Conservation (phyloP, 2,797 vertebrate species). For the Glossophaga mutica region DNA sequence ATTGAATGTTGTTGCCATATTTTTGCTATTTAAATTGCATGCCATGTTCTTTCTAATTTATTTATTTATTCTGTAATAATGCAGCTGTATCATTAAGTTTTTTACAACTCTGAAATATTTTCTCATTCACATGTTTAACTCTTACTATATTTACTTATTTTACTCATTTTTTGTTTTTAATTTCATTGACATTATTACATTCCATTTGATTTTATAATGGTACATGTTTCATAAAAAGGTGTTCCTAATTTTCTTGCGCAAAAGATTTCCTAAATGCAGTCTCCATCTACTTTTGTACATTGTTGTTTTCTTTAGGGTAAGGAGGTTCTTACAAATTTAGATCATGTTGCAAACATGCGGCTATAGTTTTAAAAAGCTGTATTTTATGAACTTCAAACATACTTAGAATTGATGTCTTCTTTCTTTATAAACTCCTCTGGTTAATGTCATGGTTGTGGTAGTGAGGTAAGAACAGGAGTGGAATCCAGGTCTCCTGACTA, state of each 20-base stretch:
- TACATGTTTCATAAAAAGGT: neutral
- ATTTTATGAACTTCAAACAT: neutral
- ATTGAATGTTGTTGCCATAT: neutral
- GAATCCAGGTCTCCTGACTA: neutral
- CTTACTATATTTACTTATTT: neutral
- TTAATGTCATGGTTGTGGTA: neutral
- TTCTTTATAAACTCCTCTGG: neutral
- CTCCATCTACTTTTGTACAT: neutral
- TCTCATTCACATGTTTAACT: neutral
- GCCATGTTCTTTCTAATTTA: neutral
- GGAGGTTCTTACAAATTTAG: neutral
- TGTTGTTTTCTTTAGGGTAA: neutral
- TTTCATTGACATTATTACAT: neutral
- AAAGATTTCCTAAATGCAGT: neutral
- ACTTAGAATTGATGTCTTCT: neutral
- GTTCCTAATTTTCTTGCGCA: neutral
- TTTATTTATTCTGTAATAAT: neutral
- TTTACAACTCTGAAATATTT: neutral
- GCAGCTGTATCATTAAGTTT: neutral
- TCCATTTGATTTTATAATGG: neutral
- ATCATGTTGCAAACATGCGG: neutral
- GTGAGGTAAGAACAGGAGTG: neutral
- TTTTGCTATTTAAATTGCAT: neutral
- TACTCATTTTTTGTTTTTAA: neutral
- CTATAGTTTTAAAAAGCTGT: neutral